Evolutionary conservation across 1,140 invertebrate species (phyloP).

Genomic region (Ctenoplectra terminalis): DNA sequence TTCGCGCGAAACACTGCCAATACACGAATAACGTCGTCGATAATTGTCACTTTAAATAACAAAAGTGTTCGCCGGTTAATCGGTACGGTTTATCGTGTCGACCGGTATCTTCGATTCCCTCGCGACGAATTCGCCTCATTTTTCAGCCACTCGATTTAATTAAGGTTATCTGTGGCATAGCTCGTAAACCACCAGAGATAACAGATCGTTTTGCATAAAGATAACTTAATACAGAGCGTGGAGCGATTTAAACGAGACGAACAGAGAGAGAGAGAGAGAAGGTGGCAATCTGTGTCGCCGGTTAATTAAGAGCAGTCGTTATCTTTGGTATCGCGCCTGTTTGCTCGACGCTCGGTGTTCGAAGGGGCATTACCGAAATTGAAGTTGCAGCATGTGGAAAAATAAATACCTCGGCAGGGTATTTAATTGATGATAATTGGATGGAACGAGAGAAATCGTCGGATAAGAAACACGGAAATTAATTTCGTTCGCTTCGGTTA

Average conservation of each 20-base stretch:
- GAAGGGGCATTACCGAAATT: constrained; percentile 6
- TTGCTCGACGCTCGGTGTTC: not conserved
- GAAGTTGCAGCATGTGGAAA: not conserved
- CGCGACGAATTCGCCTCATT: constrained; percentile 37
- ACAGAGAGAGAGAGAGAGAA: not conserved
- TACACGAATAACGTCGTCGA: not conserved
- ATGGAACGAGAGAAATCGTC: too few relatives aligned
- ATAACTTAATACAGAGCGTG: constrained; percentile 26
- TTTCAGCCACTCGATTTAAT: constrained; percentile 48
- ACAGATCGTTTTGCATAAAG: constrained; percentile 49
- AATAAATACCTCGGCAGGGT: not conserved
- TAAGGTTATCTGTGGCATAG: constrained; percentile 38
- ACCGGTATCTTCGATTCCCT: constrained; percentile 6
- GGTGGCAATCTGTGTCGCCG: constrained; percentile 36
- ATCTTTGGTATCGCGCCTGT: constrained; percentile 42
- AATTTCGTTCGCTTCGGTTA: not conserved
- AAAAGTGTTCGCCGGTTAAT: not conserved
- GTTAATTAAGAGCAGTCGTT: constrained; percentile 53
- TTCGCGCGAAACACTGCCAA: too few relatives aligned
- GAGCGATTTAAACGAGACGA: not conserved
- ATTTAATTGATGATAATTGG: not conserved
- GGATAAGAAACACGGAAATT: not conserved
- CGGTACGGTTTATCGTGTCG: constrained; percentile 21
- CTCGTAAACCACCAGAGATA: constrained; percentile 40
- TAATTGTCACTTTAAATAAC: constrained; percentile 2